These are phyloP conservation scores for Megalonaias nervosa DNA, from an alignment of 1,140 invertebrate genomes.

Conservation along the genomic window DNA sequence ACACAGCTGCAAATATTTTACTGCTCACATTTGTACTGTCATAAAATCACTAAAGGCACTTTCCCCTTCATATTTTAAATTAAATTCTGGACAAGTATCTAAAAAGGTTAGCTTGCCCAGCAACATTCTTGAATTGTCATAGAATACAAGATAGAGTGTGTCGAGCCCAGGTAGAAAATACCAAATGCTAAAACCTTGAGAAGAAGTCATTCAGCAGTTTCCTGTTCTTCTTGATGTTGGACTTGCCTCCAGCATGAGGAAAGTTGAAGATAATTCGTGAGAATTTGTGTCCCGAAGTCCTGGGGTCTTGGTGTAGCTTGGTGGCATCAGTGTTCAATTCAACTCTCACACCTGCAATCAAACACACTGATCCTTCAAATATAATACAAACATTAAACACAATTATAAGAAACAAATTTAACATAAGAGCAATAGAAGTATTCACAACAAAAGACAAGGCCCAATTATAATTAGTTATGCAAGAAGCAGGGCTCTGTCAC, in stretches of 20 bases:
- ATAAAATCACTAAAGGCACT: too few relatives aligned
- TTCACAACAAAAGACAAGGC: background rate
- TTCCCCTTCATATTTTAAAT: too few relatives aligned
- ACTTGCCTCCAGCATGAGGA: conserved; percentile 79
- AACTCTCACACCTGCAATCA: conserved; percentile 73
- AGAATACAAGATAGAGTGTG: too few relatives aligned
- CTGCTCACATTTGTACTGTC: too few relatives aligned
- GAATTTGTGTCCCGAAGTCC: conserved; percentile 67
- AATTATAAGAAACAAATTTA: background rate
- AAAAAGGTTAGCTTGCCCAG: too few relatives aligned
- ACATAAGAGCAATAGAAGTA: background rate
- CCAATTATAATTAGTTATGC: too few relatives aligned
- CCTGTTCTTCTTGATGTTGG: conserved; percentile 77
- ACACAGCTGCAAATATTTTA: too few relatives aligned
- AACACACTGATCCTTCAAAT: conserved; percentile 10
- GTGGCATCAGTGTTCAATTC: conserved; percentile 74
- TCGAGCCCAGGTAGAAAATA: background rate
- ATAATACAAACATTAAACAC: background rate
- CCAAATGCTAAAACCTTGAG: conserved; percentile 57
- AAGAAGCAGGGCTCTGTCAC: background rate
- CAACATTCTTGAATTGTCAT: too few relatives aligned
- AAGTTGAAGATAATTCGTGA: conserved; percentile 78
- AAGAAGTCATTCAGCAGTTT: conserved; percentile 76
- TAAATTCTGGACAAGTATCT: too few relatives aligned
- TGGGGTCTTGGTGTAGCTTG: conserved; percentile 52